A percentile compares a stretch with the other conserved stretches of the same genome.
Evolutionary conservation across 2,113 vertebrate species (phyloP).

Genomic region (Corydoras maculifer): DNA sequence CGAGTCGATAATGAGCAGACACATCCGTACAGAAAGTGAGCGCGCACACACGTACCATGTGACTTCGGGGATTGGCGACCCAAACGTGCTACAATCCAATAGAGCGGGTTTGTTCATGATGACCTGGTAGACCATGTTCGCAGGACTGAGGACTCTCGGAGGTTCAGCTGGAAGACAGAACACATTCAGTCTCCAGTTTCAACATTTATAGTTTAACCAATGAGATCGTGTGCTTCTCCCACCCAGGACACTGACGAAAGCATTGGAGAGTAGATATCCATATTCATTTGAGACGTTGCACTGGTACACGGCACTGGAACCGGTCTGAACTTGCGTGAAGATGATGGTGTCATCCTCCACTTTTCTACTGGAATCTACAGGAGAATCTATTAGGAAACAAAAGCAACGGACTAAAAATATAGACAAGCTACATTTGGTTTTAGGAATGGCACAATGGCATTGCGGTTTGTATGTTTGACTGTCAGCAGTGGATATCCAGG

Average conservation of each 20-base stretch:
- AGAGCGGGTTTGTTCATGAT: constrained; percentile 76
- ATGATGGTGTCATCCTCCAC: constrained; percentile 89
- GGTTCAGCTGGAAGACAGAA: constrained; percentile 74
- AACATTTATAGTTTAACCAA: background rate
- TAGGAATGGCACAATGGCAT: too few relatives aligned
- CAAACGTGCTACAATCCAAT: constrained; percentile 84
- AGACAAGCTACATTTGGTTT: too few relatives aligned
- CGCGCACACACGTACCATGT: constrained; percentile 74
- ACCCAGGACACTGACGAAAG: constrained; percentile 93
- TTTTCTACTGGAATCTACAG: constrained; percentile 78
- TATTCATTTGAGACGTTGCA: constrained; percentile 92
- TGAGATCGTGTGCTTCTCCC: too few relatives aligned
- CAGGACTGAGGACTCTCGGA: constrained; percentile 81
- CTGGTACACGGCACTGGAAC: constrained; percentile 90
- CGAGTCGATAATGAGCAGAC: background rate
- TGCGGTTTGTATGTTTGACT: too few relatives aligned
- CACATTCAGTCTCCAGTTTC: background rate
- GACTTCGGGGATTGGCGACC: constrained; percentile 84
- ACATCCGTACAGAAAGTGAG: background rate
- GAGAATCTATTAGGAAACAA: constrained; percentile 68
- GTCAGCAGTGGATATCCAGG: too few relatives aligned
- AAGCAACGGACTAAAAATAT: background rate
- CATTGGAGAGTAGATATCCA: constrained; percentile 88
- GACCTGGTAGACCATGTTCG: constrained; percentile 83
- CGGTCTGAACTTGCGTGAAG: constrained; percentile 80